Percentiles rank a stretch among this genome's conserved stretches.
Conservation (phyloP, 2,113 vertebrate genomes). For the Grallaria varia region DNA sequence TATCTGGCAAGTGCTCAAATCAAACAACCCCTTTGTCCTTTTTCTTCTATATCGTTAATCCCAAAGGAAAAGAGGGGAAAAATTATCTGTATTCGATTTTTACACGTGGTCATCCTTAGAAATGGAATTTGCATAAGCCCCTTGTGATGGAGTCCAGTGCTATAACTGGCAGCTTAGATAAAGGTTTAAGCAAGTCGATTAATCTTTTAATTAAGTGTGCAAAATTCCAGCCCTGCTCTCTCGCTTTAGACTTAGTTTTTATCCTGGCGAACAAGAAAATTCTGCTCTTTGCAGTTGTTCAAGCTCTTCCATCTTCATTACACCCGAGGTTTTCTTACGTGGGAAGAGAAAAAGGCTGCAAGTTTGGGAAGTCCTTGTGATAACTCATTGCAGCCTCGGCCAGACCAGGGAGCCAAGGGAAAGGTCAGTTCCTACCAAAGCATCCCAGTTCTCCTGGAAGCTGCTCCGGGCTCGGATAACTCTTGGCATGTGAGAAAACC, state of each 20-base stretch:
- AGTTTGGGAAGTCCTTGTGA: neutral
- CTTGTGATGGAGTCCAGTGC: neutral
- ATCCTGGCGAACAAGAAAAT: neutral
- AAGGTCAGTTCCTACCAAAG: neutral
- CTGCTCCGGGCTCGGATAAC: neutral
- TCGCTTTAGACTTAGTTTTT: neutral
- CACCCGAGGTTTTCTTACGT: neutral
- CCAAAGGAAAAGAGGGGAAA: neutral
- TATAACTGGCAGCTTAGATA: neutral
- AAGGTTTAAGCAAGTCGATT: neutral
- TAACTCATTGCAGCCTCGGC: neutral
- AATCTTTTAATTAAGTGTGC: neutral
- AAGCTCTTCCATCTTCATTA: neutral
- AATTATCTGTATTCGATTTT: fast-evolving
- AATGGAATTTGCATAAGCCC: neutral
- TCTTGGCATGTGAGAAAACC: neutral
- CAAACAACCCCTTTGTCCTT: neutral
- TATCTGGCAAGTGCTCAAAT: neutral
- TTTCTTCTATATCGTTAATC: neutral
- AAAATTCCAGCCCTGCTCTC: neutral
- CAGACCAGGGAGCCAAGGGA: neutral
- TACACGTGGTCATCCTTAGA: neutral
- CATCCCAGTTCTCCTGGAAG: neutral
- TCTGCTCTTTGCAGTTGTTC: neutral
- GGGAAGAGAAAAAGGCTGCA: neutral